Evolutionary conservation across 2,888 invertebrate genomes (phyloP).

Genomic region (Clanis bilineata): DNA sequence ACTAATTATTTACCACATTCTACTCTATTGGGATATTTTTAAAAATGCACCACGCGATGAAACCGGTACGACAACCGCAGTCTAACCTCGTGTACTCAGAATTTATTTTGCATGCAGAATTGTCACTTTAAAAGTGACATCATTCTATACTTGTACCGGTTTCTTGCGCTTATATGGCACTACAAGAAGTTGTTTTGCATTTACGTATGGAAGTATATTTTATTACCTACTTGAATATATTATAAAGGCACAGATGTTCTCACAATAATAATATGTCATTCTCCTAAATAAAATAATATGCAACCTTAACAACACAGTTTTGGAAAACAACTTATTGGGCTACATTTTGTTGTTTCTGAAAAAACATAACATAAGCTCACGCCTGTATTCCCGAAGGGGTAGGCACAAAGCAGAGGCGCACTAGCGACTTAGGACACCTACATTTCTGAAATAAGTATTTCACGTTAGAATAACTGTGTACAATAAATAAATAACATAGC

Average conservation of each 20-base stretch:
- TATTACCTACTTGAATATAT: not conserved
- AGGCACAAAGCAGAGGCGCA: too few relatives aligned
- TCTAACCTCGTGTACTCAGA: constrained; percentile 30
- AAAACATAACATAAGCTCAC: too few relatives aligned
- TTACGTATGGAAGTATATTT: not conserved
- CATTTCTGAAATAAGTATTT: too few relatives aligned
- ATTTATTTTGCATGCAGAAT: constrained; percentile 29
- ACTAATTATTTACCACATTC: not conserved
- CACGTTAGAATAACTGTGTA: too few relatives aligned
- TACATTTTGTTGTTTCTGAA: too few relatives aligned
- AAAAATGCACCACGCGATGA: not conserved
- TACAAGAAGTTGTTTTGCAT: not conserved
- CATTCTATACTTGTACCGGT: not conserved
- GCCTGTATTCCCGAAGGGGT: too few relatives aligned
- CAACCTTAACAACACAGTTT: too few relatives aligned
- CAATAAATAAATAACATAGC: too few relatives aligned
- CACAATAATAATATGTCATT: not conserved
- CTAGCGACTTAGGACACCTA: too few relatives aligned
- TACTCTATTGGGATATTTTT: not conserved
- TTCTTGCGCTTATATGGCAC: not conserved
- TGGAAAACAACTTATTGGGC: too few relatives aligned
- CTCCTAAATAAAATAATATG: too few relatives aligned
- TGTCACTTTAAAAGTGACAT: constrained; percentile 10
- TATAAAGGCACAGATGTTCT: not conserved
- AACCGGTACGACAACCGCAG: constrained; percentile 42